These are phyloP conservation scores for Perca flavescens DNA, from an alignment of 2,113 vertebrate genomes.

Conservation along the genomic window DNA sequence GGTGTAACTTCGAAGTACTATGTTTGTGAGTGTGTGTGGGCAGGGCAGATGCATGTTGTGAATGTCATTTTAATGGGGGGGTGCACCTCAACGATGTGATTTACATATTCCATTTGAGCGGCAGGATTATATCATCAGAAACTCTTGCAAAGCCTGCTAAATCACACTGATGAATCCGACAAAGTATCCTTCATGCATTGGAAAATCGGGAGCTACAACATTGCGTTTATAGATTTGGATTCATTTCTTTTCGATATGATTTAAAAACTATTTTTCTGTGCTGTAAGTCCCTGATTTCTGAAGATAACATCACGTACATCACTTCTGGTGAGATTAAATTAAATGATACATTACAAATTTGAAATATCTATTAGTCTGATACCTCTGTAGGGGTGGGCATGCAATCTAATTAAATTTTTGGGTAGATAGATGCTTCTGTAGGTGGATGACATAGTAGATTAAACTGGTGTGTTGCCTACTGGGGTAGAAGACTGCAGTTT, in stretches of 20 bases:
- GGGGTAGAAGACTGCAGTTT: slow-evolving; percentile 59
- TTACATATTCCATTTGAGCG: slow-evolving; percentile 41
- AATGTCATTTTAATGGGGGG: slow-evolving; percentile 29
- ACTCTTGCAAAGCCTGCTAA: slow-evolving; percentile 37
- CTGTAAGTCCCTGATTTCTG: slow-evolving; percentile 8
- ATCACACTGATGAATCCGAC: slow-evolving; percentile 26
- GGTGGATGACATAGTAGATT: slow-evolving; percentile 53
- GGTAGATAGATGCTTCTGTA: slow-evolving; percentile 27
- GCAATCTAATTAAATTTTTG: slow-evolving; percentile 29
- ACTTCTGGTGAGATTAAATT: slow-evolving; percentile 9
- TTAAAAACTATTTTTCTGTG: not conserved
- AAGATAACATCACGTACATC: not conserved
- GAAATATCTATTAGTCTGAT: slow-evolving; percentile 17
- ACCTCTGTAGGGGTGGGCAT: not conserved
- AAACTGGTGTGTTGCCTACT: slow-evolving; percentile 66
- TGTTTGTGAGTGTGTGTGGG: slow-evolving; percentile 14
- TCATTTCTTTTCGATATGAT: slow-evolving; percentile 21
- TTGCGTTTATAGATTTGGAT: slow-evolving; percentile 7
- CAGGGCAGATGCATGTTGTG: not conserved
- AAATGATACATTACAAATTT: not conserved
- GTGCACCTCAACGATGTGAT: slow-evolving; percentile 33
- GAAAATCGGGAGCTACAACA: slow-evolving; percentile 4
- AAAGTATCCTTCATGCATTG: slow-evolving; percentile 1
- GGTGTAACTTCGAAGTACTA: slow-evolving; percentile 6
- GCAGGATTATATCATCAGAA: slow-evolving; percentile 63